phyloP scores from a whole-genome alignment of 2,888 invertebrate species.

The Hirtodrosophila trivittata region DNA sequence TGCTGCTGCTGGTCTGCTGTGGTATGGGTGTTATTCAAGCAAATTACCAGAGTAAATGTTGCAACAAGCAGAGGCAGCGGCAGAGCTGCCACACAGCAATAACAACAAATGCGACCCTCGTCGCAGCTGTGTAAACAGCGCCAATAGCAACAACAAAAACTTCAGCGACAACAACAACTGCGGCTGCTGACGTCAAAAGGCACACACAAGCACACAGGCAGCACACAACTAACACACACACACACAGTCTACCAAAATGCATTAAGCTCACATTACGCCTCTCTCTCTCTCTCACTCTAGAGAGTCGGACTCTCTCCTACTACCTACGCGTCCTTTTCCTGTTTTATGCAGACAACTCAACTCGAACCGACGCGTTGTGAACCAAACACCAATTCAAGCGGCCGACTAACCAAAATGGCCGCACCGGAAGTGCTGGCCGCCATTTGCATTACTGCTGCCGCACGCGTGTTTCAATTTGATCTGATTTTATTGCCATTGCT shows the following conservation, averaged over 20 bases:
- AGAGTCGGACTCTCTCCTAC: conserved; percentile 10
- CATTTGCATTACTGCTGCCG: conserved; percentile 56
- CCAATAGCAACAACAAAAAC: conserved; percentile 50
- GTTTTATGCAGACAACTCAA: conserved; percentile 64
- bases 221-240: conserved; percentile 9
- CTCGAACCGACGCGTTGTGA: conserved; percentile 32
- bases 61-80: conserved; percentile 46
- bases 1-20: neutral
- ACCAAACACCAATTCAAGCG: conserved; percentile 49
- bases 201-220: conserved; percentile 9
- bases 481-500: conserved; percentile 66
- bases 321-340: conserved; percentile 11
- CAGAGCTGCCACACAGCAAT: conserved; percentile 40
- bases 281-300: neutral
- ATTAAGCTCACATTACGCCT: conserved; percentile 35
- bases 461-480: conserved; percentile 64
- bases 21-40: conserved; percentile 61
- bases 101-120: conserved; percentile 67
- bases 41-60: conserved; percentile 76
- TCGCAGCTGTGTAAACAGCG: conserved; percentile 73
- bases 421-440: conserved; percentile 69
- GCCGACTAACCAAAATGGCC: conserved; percentile 68
- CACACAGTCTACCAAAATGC: conserved; percentile 48
- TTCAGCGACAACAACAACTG: conserved; percentile 14
- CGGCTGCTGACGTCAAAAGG: conserved; percentile 69